Base-by-base conservation (phyloP, 2,797 vertebrate genomes). In the Microctenopoma steveboyesi region DNA sequence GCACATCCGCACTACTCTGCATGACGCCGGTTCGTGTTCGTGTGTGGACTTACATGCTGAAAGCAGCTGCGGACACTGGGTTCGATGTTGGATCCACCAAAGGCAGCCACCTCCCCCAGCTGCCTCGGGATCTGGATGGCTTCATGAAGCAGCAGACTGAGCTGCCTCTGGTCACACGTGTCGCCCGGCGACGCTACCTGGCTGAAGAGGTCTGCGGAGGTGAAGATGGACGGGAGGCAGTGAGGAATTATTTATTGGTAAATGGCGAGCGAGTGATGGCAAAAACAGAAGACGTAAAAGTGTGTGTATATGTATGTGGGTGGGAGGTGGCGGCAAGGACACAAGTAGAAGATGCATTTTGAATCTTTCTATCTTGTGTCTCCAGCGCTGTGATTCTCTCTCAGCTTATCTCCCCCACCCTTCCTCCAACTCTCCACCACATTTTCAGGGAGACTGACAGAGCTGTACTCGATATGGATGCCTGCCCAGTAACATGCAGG, bases 11-110 rank as follows among this genome's bases (percentile, higher is more conserved):
- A 16, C 15, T 45, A 45, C 42, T 16, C 15, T 16, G 16, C 42
- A 16, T 16, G 42, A 5, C 9, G 16, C 7, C 7, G 60, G 49
- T 50, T 69, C 59, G 62, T 66, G 50, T 71, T 39, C 60, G 71
- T 22, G 60, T 64, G 65, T 49, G 8, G 42, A 93, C 94, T 56
- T 91, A 99, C 98, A 74, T 98, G 96, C 5, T 97, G 96, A 87
- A 99, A 98, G 91, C 98, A 99, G 91, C 97, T 99, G 63, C 97
- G 96, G 62, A 99, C 96, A 0, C 97, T 99, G 67, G 98, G 97
- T 52, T 98, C 98, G 16, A 99, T 99, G 89, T 98, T 99, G 89
- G 97, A 99, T 48, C 98, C 98, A 39, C 98, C 98, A 0, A 99
- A 99, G 6, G 98, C 96, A 0, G 98, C 97, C 61, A 99, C 96